Base-by-base conservation (phyloP, 2,113 vertebrate genomes). In the Hyperopisus bebe region DNA sequence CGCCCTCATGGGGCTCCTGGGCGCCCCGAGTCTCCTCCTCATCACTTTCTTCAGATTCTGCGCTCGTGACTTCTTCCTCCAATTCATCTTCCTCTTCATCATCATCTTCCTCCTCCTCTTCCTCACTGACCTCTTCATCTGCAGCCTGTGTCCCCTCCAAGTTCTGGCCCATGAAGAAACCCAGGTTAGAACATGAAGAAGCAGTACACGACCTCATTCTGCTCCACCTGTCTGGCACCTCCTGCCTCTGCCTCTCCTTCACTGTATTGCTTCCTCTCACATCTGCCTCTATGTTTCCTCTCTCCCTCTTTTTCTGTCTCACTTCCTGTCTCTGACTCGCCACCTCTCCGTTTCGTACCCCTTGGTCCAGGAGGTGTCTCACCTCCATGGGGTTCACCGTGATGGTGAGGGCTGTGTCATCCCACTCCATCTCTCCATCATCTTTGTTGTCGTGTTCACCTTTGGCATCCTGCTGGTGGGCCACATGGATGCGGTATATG, bases 351-450 rank as follows among this genome's bases (percentile, higher is more conserved):
- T 31, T 31, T 21, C 51, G 1, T n/a, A 19, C 19, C 27, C 10
- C 47, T 39, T 17, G 13, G 11, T 24, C 3, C 0, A 8, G 82
- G 24, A 27, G 35, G 5, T 47, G n/a, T 39, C 90, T 92, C 95
- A 99, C 98, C 97, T 99, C 98, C 97, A 99, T 97, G 5, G 98
- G 98, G 91, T 99, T 99, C 92, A 99, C 93, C 0, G 98, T 99
- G 94, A 99, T 99, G 0, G 97, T 98, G 90, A 99, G 96, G 1
- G 97, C 96, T 1, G 97, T 97, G 92, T 98, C 95, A 3, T 98
- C 98, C 97, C 98, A 98, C 70, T 96, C 96, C 94, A 95, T 95
- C 46, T 97, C 97, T 0, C 92, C 94, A 15, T 98, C 94, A 11
- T 98, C 97, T 92, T 96, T 97, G 19, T 93, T 90, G 0, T 94